These are phyloP conservation scores for Spea multiplicata DNA, from an alignment of 2,113 vertebrate genomes.

Conservation along the genomic window DNA sequence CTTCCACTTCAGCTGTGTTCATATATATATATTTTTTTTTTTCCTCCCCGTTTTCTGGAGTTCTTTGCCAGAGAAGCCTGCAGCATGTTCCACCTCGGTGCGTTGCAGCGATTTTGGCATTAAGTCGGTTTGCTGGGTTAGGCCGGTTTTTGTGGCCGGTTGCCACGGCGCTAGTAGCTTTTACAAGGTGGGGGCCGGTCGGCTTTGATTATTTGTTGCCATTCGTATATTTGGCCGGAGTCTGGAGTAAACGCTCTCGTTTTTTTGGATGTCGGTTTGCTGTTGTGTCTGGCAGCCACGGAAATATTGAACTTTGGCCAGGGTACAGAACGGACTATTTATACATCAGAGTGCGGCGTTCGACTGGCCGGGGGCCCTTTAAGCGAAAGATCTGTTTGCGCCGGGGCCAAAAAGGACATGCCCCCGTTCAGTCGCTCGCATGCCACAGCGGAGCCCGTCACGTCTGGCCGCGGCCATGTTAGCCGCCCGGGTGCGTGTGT, in stretches of 20 bases:
- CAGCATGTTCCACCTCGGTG: constrained; percentile 20
- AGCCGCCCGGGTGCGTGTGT: constrained; percentile 22
- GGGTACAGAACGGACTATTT: constrained; percentile 84
- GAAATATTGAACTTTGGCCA: constrained; percentile 80
- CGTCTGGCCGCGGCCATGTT: constrained; percentile 41
- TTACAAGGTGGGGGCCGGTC: constrained; percentile 54
- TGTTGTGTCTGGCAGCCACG: constrained; percentile 79
- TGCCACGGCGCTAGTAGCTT: constrained; percentile 55
- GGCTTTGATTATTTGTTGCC: constrained; percentile 59
- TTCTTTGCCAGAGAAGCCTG: constrained; percentile 4
- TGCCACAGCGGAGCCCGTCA: constrained; percentile 48
- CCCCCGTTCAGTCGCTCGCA: constrained; percentile 45
- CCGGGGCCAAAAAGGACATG: constrained; percentile 51
- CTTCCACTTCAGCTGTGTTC: neutral
- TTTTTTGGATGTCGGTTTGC: constrained; percentile 72
- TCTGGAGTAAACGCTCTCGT: constrained; percentile 72
- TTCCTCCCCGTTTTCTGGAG: neutral
- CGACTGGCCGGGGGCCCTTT: constrained; percentile 68
- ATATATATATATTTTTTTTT: neutral
- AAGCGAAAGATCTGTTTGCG: constrained; percentile 49
- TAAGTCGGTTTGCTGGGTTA: constrained; percentile 50
- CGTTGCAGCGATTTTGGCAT: constrained; percentile 44
- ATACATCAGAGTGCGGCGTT: constrained; percentile 75
- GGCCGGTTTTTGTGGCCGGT: constrained; percentile 51
- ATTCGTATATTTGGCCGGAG: constrained; percentile 63